Evolutionary conservation across 2,113 vertebrate species (phyloP), one percentile per base, ranked within the genome.

Genomic region (Poeciliopsis occidentalis): DNA sequence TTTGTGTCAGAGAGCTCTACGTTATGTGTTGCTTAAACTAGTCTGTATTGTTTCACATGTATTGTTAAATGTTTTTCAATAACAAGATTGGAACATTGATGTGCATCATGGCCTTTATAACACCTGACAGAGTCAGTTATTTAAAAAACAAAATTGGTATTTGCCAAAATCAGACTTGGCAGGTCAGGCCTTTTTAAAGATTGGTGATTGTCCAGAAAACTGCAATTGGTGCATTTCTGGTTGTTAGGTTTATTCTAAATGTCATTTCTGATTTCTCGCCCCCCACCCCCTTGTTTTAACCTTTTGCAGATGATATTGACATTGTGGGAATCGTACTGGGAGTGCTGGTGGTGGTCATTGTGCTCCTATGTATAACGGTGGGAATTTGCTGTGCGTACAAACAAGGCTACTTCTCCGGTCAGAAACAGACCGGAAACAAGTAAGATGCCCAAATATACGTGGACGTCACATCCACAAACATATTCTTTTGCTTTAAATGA

Each of bases 341-440:
- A 6, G 94, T 99, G 37, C 86, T 98, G 90, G 97, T 99, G 67
- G 97, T 99, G 69, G 85, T 97, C 0, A 67, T 94, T 0, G 98
- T 99, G 27, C 92, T 99, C 69, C 78, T 94, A 47, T 94, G 96
- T 80, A 98, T 97, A 88, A 96, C 96, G 0, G 86, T 95, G 37
- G 97, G 96, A 8, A 98, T 99, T 93, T 97, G 95, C 92, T 98
- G 97, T 41, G 98, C 97, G 0, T 98, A 98, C 91, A 96, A 96
- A 83, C 95, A 95, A n/a, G 98, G 97, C 32, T 97, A 95, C 92
- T 98, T 98, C 88, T 92, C 95, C 72, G 95, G 91, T 67, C 94
- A 94, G 76, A 96, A 96, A 83, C 95, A 97, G 86, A 92, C 87
- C 0, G 95, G 94, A 79, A 97, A 97, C 91, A 97, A 96, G 98